phyloP scores from a whole-genome alignment of 2,888 invertebrate genomes.

The Agrotis puta region DNA sequence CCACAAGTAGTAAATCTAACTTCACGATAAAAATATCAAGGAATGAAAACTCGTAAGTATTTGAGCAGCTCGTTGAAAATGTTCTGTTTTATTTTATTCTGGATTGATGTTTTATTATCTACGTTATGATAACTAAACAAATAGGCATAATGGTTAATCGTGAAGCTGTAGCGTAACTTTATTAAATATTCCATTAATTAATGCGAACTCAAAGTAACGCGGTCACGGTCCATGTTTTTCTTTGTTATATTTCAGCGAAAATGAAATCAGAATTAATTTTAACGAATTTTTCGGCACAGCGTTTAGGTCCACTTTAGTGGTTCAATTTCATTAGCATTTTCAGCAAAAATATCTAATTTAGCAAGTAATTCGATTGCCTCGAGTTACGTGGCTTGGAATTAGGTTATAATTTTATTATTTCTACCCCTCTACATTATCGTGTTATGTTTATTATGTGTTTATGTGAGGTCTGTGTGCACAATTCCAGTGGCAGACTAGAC shows the following conservation, averaged over 20 bases:
- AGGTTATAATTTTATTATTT: constrained; percentile 23
- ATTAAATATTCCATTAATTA: constrained; percentile 25
- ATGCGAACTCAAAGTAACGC: constrained; percentile 22
- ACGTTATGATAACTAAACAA: neutral
- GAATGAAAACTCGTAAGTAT: constrained; percentile 20
- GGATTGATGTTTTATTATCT: neutral
- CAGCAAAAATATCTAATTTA: constrained; percentile 47
- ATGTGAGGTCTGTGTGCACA: neutral
- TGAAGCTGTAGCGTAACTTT: neutral
- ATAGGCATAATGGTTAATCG: neutral
- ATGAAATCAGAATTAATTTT: constrained; percentile 48
- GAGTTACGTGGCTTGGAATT: constrained; percentile 18
- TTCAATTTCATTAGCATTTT: constrained; percentile 44
- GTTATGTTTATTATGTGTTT: constrained; percentile 16
- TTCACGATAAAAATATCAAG: constrained; percentile 21
- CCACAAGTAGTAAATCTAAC: constrained; percentile 15
- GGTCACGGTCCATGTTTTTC: constrained; percentile 21
- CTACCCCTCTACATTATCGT: neutral
- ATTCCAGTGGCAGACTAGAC: neutral
- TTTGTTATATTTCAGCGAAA: constrained; percentile 28
- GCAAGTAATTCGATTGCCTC: constrained; percentile 40
- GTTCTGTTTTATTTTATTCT: neutral
- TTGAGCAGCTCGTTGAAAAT: constrained; percentile 1
- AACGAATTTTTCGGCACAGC: constrained; percentile 43
- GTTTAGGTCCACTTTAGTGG: constrained; percentile 34